phyloP scores from a whole-genome alignment of 2,113 vertebrate species.

The Ploceus nigricollis region DNA sequence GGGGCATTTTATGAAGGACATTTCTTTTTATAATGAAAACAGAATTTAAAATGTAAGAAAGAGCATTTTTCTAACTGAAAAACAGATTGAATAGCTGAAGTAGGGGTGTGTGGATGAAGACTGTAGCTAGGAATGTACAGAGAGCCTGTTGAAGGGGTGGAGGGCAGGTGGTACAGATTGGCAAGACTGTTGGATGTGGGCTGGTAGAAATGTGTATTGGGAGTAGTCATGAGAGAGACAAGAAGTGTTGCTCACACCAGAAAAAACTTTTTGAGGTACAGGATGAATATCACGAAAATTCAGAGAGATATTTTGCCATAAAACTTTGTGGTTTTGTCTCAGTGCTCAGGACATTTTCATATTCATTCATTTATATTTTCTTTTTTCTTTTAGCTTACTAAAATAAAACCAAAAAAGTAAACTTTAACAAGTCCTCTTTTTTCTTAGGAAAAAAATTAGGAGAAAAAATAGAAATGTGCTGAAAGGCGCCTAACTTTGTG shows the following conservation, averaged over 20 bases:
- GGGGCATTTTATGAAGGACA: neutral
- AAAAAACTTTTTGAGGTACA: constrained; percentile 28
- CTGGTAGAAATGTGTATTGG: constrained; percentile 41
- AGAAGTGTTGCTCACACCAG: neutral
- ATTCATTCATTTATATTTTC: neutral
- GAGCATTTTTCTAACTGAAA: constrained; percentile 17
- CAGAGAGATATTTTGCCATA: neutral
- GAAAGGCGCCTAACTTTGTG: neutral
- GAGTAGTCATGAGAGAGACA: constrained; percentile 22
- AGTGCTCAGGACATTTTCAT: neutral
- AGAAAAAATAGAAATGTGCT: neutral
- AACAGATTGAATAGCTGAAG: constrained; percentile 54
- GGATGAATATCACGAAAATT: neutral
- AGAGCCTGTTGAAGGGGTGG: constrained; percentile 67
- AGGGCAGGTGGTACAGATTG: constrained; percentile 63
- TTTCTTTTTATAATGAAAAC: neutral
- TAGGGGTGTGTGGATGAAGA: constrained; percentile 49
- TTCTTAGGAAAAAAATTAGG: neutral
- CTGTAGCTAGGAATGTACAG: constrained; percentile 38
- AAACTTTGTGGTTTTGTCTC: neutral
- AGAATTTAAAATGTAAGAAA: constrained; percentile 23
- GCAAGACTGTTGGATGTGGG: constrained; percentile 36
- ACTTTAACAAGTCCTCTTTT: neutral
- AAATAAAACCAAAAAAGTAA: neutral
- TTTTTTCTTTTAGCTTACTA: neutral